Conservation (phyloP, 2,797 vertebrate species). For the Arrhamphus sclerolepis region DNA sequence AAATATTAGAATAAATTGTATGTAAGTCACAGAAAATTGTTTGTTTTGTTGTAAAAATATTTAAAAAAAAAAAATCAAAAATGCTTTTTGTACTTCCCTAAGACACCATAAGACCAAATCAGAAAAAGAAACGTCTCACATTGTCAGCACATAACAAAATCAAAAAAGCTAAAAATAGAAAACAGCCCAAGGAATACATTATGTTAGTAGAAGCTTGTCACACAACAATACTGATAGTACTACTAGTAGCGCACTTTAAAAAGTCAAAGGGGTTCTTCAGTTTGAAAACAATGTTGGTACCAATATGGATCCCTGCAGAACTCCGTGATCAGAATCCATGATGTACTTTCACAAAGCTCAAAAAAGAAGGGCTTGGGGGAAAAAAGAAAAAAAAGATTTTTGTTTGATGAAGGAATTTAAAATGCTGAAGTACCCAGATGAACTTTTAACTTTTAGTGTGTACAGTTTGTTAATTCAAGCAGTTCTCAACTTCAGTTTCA, state of each 20-base stretch:
- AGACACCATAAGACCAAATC: constrained; percentile 59
- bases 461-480: constrained; percentile 51
- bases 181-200: constrained; percentile 69
- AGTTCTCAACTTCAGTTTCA: constrained; percentile 40
- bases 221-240: constrained; percentile 68
- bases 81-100: constrained; percentile 29
- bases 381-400: constrained; percentile 3
- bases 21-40: constrained; percentile 53
- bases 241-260: constrained; percentile 61
- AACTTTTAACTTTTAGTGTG: constrained; percentile 49
- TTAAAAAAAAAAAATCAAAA: constrained; percentile 32
- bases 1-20: constrained; percentile 31
- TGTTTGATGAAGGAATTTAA: constrained; percentile 8
- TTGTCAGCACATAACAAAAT: constrained; percentile 66
- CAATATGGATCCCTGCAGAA: constrained; percentile 47
- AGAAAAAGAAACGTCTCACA: constrained; percentile 45
- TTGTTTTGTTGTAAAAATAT: constrained; percentile 48
- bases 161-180: constrained; percentile 65
- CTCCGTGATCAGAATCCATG: not conserved
- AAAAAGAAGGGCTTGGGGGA: constrained; percentile 23
- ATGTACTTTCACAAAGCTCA: not conserved
- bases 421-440: constrained; percentile 51
- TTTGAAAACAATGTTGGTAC: constrained; percentile 38
- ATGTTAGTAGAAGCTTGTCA: constrained; percentile 74
- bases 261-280: constrained; percentile 61